Percentiles rank a stretch among this genome's conserved stretches.
phyloP scores from a whole-genome alignment of 1,140 invertebrate genomes.

The Bombus consobrinus region DNA sequence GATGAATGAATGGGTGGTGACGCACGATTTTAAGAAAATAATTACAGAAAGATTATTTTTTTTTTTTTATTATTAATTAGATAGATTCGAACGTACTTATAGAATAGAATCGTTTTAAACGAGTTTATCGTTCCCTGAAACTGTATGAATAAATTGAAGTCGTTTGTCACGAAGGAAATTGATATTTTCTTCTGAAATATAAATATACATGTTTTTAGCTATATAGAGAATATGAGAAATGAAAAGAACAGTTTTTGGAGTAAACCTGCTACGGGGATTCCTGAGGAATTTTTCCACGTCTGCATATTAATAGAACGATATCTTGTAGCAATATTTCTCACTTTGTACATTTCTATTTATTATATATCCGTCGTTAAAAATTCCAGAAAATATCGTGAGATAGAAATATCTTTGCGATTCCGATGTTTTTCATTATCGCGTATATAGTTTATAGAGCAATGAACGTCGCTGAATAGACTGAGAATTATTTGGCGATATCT shows the following conservation, averaged over 20 bases:
- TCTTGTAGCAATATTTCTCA: too few species aligned
- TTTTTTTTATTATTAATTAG: neutral
- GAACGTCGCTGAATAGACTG: accelerated
- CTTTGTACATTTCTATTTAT: too few species aligned
- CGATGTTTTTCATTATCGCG: too few species aligned
- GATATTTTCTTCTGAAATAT: neutral
- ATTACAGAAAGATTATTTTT: neutral
- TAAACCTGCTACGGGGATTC: neutral
- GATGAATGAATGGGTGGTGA: conserved; percentile 30
- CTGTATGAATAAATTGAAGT: neutral
- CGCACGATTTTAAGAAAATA: neutral
- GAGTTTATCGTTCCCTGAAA: conserved; percentile 2
- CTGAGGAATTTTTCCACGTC: neutral
- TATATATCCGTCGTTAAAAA: too few species aligned
- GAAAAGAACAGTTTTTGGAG: neutral
- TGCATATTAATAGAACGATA: neutral
- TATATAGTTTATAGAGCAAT: too few species aligned
- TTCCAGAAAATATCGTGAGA: too few species aligned
- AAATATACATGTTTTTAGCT: neutral
- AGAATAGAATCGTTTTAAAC: neutral
- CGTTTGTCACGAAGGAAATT: neutral
- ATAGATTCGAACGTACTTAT: neutral
- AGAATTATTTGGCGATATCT: neutral
- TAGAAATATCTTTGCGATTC: too few species aligned
- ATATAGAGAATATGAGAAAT: neutral